These are phyloP conservation scores for Stegana nigrithorax DNA, from an alignment of 2,888 invertebrate species.

Conservation along the genomic window DNA sequence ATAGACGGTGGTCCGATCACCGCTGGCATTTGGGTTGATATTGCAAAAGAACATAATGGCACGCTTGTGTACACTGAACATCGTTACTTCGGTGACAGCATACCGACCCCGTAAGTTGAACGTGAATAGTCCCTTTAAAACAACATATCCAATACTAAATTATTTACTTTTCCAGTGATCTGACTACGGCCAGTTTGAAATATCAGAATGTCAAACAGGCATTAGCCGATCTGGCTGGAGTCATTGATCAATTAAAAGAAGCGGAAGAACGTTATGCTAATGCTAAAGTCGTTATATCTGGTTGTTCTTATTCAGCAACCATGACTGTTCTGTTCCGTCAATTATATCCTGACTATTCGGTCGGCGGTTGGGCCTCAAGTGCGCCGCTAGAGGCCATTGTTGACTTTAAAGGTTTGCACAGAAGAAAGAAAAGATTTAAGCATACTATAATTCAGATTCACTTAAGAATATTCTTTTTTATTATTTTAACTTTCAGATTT, in stretches of 20 bases:
- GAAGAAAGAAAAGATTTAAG: too few species aligned
- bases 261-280: conserved; percentile 53
- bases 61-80: conserved; percentile 81
- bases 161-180: conserved; percentile 59
- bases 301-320: conserved; percentile 75
- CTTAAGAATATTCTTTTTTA: too few species aligned
- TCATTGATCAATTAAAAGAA: conserved; percentile 70
- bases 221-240: conserved; percentile 75
- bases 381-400: conserved; percentile 73
- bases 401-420: conserved; percentile 69
- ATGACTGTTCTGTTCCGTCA: conserved; percentile 75
- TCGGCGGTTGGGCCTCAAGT: conserved; percentile 74
- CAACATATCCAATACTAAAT: neutral
- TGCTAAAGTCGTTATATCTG: conserved; percentile 70
- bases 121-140: too few species aligned
- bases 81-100: conserved; percentile 80
- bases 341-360: conserved; percentile 70
- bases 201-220: conserved; percentile 76
- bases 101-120: conserved; percentile 75
- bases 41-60: conserved; percentile 72
- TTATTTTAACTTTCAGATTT: conserved; percentile 39
- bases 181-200: conserved; percentile 72
- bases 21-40: conserved; percentile 73
- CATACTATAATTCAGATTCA: too few species aligned
- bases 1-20: conserved; percentile 72